Conservation (phyloP, 2,797 vertebrate species). For the Crocidura indochinensis region DNA sequence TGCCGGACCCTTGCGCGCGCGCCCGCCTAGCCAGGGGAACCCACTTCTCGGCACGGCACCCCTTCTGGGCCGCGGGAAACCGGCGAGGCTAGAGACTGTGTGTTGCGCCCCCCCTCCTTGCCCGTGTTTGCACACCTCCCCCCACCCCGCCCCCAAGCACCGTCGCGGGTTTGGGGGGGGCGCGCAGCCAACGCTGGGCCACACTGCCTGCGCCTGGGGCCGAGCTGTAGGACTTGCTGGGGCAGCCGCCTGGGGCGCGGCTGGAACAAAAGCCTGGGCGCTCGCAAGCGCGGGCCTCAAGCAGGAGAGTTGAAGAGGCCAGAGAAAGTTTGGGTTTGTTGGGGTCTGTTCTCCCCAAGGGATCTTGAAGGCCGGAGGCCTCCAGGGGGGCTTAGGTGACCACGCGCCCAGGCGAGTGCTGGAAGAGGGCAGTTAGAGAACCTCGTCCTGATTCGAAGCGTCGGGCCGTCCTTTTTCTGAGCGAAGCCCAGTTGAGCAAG, state of each 20-base stretch:
- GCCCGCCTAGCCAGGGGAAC: too few species aligned
- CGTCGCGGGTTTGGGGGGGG: too few species aligned
- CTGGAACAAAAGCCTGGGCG: constrained; percentile 76
- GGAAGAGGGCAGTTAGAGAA: too few species aligned
- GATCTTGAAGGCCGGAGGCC: background rate
- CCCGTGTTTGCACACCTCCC: background rate
- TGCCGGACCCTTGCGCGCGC: too few species aligned
- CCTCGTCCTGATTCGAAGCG: too few species aligned
- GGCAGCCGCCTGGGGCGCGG: background rate
- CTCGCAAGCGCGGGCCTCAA: background rate
- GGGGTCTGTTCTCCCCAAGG: background rate
- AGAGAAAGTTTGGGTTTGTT: constrained; percentile 73
- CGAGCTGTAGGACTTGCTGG: too few species aligned
- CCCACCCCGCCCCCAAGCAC: background rate
- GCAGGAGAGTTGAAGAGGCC: background rate
- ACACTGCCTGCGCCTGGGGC: too few species aligned
- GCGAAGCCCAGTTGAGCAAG: constrained; percentile 28
- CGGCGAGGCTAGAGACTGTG: background rate
- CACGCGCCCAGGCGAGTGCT: too few species aligned
- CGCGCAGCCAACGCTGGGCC: too few species aligned
- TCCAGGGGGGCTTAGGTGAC: background rate
- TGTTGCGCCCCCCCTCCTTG: background rate
- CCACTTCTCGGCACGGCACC: too few species aligned
- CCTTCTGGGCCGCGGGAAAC: too few species aligned
- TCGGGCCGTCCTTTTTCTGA: constrained; percentile 52